Conservation (phyloP, 2,797 vertebrate species). For the Jordanella pulchra region DNA sequence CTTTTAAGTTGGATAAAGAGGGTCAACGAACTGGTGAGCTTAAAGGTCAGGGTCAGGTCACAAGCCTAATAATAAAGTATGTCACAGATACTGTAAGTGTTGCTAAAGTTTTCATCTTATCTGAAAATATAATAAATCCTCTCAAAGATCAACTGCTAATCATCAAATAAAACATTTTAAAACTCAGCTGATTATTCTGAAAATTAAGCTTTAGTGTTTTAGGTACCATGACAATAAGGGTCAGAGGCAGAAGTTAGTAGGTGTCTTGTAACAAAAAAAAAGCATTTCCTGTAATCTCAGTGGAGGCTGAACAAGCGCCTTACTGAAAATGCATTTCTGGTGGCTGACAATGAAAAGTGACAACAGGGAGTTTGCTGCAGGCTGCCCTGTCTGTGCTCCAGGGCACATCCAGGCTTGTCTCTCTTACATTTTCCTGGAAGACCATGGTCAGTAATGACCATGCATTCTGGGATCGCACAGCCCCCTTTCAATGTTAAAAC, state of each 20-base stretch:
- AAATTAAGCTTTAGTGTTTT: no score
- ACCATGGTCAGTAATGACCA: background rate
- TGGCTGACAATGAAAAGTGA: background rate
- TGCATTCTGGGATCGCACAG: background rate
- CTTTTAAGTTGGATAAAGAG: no score
- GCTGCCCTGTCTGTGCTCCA: background rate
- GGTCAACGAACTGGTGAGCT: no score
- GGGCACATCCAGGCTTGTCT: background rate
- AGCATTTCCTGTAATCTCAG: conserved; percentile 2
- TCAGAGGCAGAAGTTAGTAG: background rate
- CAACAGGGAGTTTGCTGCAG: background rate
- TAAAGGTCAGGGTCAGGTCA: no score
- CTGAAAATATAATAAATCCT: no score
- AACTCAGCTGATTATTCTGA: background rate
- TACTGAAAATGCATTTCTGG: background rate
- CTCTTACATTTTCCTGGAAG: background rate
- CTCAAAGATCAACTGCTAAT: no score
- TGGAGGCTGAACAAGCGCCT: background rate
- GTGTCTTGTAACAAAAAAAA: background rate
- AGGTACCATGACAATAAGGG: background rate
- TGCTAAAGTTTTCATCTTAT: no score
- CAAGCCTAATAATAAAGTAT: no score
- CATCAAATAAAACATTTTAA: no score
- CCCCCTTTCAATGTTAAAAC: conserved; percentile 3
- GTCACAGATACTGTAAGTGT: no score